Base-by-base conservation (phyloP, 2,113 vertebrate species). In the Choloepus hoffmanni region DNA sequence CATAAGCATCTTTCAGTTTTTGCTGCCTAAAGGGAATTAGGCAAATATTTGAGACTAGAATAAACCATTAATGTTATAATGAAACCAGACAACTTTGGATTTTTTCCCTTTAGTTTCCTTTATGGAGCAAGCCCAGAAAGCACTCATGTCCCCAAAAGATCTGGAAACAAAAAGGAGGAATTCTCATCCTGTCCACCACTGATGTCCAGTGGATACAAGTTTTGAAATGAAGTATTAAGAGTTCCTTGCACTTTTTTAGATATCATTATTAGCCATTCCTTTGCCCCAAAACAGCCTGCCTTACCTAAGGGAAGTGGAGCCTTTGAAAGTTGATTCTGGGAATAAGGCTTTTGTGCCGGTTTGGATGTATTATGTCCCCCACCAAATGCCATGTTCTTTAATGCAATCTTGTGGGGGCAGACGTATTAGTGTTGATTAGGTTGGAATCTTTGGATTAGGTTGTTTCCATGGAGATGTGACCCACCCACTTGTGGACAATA, bases 31-130 rank as follows among this genome's bases (percentile, higher is more conserved):
- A 93, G 43, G 24, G 11, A 33, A 58, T 19, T 28, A 65, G 68
- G 50, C 45, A 83, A 90, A 93, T 5, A 40, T 6, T 85, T 73
- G 55, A 89, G 50, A 76, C 48, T 53, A 85, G 92, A 76, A 92
- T 1, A 67, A 94, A 55, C 11, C 18, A 30, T 94, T 78, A 43
- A 45, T 24, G 6, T 65, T 48, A 8, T 7, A 33, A 30, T 74
- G 40, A 78, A 92, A 63, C 13, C 18, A 83, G 68, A 67, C 18
- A 7, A 43, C 12, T 53, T 72, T 74, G n/a, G 60, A 60, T 45
- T 67, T 43, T 36, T 53, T 6, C 36, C 53, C 19, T 88, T 87
- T 18, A 4, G 3, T 48, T 30, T 16, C 53, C 78, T 90, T 33
- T 48, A 43, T 72, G 53, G 76, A 12, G 3, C 7, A 30, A 85